These are phyloP conservation scores for Semnornis frantzii DNA, from an alignment of 2,113 vertebrate species.

Conservation along the genomic window DNA sequence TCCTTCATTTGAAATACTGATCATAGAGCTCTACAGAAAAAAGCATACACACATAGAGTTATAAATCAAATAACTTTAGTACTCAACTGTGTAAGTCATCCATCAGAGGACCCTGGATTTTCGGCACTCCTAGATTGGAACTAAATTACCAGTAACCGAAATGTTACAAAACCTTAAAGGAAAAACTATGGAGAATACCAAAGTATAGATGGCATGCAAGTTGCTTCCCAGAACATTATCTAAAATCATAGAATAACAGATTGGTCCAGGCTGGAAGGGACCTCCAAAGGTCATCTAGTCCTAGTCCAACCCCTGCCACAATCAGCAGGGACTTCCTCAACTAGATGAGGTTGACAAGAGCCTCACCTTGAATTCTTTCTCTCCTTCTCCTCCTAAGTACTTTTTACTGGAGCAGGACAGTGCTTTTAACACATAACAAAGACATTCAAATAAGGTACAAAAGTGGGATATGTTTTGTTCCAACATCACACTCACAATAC, in stretches of 20 bases:
- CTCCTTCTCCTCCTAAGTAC: neutral
- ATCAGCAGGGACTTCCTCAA: no score
- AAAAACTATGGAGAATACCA: neutral
- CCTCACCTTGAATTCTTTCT: neutral
- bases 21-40: neutral
- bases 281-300: no score
- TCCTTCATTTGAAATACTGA: neutral
- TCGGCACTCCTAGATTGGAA: neutral
- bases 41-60: neutral
- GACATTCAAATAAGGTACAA: neutral
- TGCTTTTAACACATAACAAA: neutral
- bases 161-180: neutral
- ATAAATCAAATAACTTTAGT: neutral
- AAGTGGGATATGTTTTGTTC: neutral
- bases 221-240: neutral
- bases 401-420: neutral
- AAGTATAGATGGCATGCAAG: neutral
- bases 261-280: no score
- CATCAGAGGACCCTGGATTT: neutral
- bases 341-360: no score
- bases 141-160: neutral
- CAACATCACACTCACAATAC: neutral
- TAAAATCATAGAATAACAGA: neutral
- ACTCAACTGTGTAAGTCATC: neutral
- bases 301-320: no score